Evolutionary conservation across 2,113 vertebrate genomes (phyloP).

Genomic region (Eclectus roratus): DNA sequence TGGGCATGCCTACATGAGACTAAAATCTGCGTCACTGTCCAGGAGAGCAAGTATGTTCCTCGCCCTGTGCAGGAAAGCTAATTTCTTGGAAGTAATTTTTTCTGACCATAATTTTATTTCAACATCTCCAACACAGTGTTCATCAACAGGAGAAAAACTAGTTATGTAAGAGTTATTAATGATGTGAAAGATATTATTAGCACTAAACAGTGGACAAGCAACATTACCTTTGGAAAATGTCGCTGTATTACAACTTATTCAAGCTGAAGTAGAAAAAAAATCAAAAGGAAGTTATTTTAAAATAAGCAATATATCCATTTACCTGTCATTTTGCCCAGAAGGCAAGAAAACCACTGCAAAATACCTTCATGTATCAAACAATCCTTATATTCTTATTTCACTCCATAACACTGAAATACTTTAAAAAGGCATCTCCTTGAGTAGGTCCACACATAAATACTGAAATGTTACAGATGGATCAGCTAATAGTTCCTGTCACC

Average conservation of each 20-base stretch:
- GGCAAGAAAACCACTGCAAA: neutral
- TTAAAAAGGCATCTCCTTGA: neutral
- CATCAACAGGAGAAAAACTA: neutral
- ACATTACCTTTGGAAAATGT: conserved; percentile 1
- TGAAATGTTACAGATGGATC: neutral
- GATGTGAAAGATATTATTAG: neutral
- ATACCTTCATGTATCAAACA: neutral
- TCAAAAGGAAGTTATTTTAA: neutral
- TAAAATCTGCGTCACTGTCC: conserved; percentile 17
- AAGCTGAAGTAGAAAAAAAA: neutral
- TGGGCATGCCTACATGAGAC: neutral
- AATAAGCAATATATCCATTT: neutral
- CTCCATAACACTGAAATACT: neutral
- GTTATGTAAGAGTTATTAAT: neutral
- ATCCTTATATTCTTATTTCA: neutral
- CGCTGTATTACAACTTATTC: neutral
- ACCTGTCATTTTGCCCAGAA: neutral
- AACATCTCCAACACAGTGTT: neutral
- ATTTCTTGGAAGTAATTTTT: neutral
- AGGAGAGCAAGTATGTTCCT: neutral
- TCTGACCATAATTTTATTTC: neutral
- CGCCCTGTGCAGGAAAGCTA: neutral
- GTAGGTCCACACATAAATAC: neutral
- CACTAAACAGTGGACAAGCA: neutral
- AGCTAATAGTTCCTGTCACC: neutral